These are phyloP conservation scores for Venustoraphidia nigricollis DNA, from an alignment of 2,888 invertebrate species.

Conservation along the genomic window DNA sequence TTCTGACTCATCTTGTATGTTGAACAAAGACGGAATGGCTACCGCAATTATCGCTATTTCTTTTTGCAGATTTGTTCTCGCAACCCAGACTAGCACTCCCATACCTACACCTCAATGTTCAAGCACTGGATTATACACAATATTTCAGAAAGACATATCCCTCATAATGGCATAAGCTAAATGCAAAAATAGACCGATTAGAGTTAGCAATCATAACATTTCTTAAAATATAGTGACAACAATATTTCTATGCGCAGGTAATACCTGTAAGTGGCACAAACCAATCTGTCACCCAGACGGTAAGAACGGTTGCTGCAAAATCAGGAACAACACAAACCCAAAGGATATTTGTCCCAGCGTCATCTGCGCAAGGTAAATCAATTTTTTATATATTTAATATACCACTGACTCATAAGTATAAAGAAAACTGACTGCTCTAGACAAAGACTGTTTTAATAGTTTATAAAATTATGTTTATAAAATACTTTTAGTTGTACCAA, in stretches of 20 bases:
- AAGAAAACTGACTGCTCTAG: not conserved
- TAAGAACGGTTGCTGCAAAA: constrained; percentile 28
- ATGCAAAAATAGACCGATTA: no score
- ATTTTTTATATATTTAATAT: not conserved
- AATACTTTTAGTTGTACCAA: constrained; percentile 36
- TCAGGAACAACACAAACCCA: constrained; percentile 22
- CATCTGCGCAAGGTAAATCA: constrained; percentile 12
- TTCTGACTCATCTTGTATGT: no score
- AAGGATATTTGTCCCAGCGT: constrained; percentile 27
- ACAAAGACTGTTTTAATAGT: not conserved
- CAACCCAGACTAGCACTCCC: no score
- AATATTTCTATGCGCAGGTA: constrained; percentile 10
- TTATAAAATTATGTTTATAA: not conserved
- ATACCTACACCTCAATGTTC: no score
- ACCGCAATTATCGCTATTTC: no score
- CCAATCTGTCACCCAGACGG: constrained; percentile 16
- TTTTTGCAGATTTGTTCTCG: no score
- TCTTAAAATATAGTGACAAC: no score
- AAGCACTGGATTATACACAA: no score
- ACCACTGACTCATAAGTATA: not conserved
- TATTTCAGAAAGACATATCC: no score
- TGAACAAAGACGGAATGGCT: no score
- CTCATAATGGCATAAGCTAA: no score
- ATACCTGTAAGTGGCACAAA: constrained; percentile 22
- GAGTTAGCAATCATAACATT: no score